Base-by-base conservation (phyloP, 2,888 invertebrate genomes). In the Drosophila paracracens region DNA sequence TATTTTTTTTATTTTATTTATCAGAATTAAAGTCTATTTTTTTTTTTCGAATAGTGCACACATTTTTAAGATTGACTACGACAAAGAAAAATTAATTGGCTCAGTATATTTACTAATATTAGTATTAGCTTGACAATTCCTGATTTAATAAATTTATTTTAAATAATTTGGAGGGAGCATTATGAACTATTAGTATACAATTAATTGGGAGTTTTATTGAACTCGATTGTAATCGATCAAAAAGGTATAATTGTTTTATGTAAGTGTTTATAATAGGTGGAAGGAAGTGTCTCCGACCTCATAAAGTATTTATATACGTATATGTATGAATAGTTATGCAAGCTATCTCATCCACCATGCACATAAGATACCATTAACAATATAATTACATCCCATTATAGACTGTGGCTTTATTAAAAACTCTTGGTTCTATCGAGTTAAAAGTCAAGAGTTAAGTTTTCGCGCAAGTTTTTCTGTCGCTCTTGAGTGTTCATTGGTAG, bases 11-110 rank as follows among this genome's bases (percentile, higher is more conserved):
- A 29, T 46, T 54, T 70, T 62, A 54, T 54, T 50, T 48, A 57
- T 61, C 61, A 29, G 76, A 56, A 75, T 66, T 60, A 33, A 31
- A 68, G 52, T 64, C 57, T 69, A 74, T 61, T 69, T 74, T 40
- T 18, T 50, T 8, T 33, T 33, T 27, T 27, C 8, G 46, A 60
- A 59, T 70, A 38, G 31, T 33, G 31, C 29, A 35, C 33, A 53
- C 51, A 29, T 51, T 51, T 33, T 40, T 7, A 16, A n/a, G 31
- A 46, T 63, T 50, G 50, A 50, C 57, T 40, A 50, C 36, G 56
- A 46, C 31, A 18, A 2, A 2, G 1, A 11, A 16, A 27, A 29
- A 16, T 56, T 29, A 38, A 38, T 46, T 51, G 13, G 16, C 43
- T 51, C n/a, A 29, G 27, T 36, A 27, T 27, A 18, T 18, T 29